These are phyloP conservation scores for Carassius auratus DNA, from an alignment of 2,113 vertebrate genomes.

Conservation along the genomic window DNA sequence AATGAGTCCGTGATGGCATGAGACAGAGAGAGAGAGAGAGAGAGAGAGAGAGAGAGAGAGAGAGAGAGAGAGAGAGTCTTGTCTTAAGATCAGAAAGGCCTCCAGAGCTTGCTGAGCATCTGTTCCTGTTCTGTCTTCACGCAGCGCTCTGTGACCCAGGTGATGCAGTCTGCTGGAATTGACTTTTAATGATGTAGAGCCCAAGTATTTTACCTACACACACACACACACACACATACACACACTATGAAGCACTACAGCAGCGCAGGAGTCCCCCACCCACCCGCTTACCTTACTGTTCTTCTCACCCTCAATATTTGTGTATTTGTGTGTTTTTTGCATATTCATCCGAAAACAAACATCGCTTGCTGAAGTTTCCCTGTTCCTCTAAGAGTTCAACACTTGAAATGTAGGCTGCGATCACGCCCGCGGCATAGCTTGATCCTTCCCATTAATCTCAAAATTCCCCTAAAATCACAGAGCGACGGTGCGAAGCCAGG, in stretches of 20 bases:
- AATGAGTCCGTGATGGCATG: background rate
- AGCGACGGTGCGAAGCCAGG: slow-evolving; percentile 7
- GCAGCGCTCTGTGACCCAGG: slow-evolving; percentile 43
- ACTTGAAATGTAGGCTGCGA: slow-evolving; percentile 45
- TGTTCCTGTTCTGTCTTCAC: slow-evolving; percentile 43
- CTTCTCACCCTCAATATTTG: background rate
- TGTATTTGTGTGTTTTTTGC: background rate
- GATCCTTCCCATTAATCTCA: slow-evolving; percentile 51
- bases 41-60: no score
- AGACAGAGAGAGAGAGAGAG: no score
- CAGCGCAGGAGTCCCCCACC: slow-evolving; percentile 4
- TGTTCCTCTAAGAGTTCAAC: slow-evolving; percentile 15
- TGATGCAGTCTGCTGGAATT: slow-evolving; percentile 49
- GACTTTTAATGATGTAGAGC: slow-evolving; percentile 53
- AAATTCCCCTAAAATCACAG: slow-evolving; percentile 49
- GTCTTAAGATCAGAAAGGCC: slow-evolving; percentile 13
- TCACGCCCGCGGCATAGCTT: slow-evolving; percentile 21
- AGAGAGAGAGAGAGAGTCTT: slow-evolving; percentile 6
- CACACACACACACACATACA: slow-evolving; percentile 16
- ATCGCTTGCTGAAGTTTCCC: slow-evolving; percentile 28
- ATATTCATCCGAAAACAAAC: slow-evolving; percentile 23
- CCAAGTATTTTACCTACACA: background rate
- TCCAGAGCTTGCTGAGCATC: slow-evolving; percentile 45
- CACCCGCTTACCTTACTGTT: slow-evolving; percentile 1
- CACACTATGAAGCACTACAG: background rate